Conservation (phyloP, 2,797 vertebrate genomes). For the Enteromius argenteus region DNA sequence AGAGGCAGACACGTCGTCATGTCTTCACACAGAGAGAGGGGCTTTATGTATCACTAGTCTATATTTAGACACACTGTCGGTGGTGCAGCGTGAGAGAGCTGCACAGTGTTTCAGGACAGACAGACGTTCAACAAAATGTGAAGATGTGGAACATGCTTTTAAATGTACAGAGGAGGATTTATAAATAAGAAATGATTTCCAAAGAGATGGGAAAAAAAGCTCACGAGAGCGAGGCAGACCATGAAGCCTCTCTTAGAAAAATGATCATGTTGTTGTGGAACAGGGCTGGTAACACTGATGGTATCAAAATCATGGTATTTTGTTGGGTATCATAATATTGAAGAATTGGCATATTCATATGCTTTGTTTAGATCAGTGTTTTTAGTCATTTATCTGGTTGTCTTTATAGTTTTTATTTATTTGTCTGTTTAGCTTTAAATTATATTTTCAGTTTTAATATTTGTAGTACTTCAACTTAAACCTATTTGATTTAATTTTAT, state of each 20-base stretch:
- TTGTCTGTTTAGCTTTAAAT: neutral
- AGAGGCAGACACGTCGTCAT: constrained; percentile 41
- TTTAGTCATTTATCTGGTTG: neutral
- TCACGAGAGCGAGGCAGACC: neutral
- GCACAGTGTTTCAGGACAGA: neutral
- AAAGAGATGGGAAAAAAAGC: neutral
- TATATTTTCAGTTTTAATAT: neutral
- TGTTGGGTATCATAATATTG: neutral
- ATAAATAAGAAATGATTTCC: constrained; percentile 34
- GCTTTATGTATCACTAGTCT: constrained; percentile 28
- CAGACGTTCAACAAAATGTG: neutral
- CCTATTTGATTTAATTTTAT: neutral
- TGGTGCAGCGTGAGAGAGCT: constrained; percentile 5
- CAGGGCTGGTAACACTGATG: neutral
- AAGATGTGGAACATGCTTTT: constrained; percentile 7
- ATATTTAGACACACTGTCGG: constrained; percentile 32
- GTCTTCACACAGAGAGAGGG: constrained; percentile 41
- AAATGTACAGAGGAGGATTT: constrained; percentile 2
- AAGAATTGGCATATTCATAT: neutral
- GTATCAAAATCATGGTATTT: no score
- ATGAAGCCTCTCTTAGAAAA: neutral
- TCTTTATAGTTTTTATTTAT: neutral
- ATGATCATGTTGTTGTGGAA: neutral
- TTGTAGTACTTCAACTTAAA: neutral
- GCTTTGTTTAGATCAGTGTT: neutral